Evolutionary conservation across 2,888 invertebrate genomes (phyloP), one percentile per base, ranked within the genome.

Genomic region (Meta bourneti): DNA sequence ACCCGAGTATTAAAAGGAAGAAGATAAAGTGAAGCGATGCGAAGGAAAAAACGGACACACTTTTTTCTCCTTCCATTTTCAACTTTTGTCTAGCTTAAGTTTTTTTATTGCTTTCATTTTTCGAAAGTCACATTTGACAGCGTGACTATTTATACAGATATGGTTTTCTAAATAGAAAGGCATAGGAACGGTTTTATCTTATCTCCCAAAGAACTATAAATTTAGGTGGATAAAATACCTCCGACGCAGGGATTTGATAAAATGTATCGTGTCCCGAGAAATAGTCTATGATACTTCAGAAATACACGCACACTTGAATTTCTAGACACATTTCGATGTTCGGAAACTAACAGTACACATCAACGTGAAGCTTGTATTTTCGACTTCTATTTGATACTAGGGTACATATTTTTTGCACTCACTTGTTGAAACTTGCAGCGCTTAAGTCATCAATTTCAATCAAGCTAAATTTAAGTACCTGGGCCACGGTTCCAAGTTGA

Each of bases 71-170:
- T 49, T 19, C 78, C 52, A 78, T 78, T 78, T 78, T 52, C 52
- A 51, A 52, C 78, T 78, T 78, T 78, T 78, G 78, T 78, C 78
- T 78, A 49, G 48, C 19, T n/a, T 11, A 34, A 34, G 34, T n/a
- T 54, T 52, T 52, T 19, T n/a, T 52, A 19, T 11, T 20, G 9
- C 54, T 54, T 52, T 52, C 51, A 11, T 49, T 19, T 78, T 78
- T 52, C 19, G 1, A 19, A 11, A 11, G 52, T 19, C 19, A n/a
- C 78, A 78, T 78, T 51, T 78, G 78, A 54, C 78, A 78, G 78
- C 19, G 13, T 19, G n/a, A 19, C 52, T 52, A 78, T 49, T 78
- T 78, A 78, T 61, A 61, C 61, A 61, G 61, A 61, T 61, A 61
- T 61, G 61, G 61, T 61, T 61, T 61, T 61, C 61, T 61, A 61